A percentile compares a stretch with the other conserved stretches of the same genome.
Conservation (phyloP, 2,888 invertebrate genomes). For the Campopleginae sp. region DNA sequence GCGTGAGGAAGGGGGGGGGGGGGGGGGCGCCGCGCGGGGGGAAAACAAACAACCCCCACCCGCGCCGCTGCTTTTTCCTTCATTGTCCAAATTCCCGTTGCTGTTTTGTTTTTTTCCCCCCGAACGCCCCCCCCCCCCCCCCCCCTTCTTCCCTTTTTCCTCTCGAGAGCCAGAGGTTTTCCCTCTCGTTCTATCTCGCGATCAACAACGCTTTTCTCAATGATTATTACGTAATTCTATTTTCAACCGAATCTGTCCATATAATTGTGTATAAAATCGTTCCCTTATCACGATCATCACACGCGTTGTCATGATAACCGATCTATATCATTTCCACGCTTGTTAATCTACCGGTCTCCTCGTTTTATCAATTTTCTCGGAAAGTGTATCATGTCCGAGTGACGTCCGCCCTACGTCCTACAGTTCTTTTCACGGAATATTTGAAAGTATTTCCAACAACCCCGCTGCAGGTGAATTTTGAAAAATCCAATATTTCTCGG, state of each 20-base stretch:
- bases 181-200: too few species aligned
- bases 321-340: not conserved
- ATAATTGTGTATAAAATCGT: not conserved
- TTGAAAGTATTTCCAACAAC: not conserved
- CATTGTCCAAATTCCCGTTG: too few species aligned
- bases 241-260: not conserved
- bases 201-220: not conserved
- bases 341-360: not conserved
- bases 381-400: not conserved
- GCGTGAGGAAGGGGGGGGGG: too few species aligned
- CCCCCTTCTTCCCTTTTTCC: too few species aligned
- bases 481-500: not conserved
- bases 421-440: too few species aligned
- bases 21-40: too few species aligned
- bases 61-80: too few species aligned
- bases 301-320: not conserved
- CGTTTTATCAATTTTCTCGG: not conserved
- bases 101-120: too few species aligned
- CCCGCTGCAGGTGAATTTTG: not conserved
- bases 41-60: too few species aligned
- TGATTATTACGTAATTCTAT: not conserved
- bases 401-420: not conserved
- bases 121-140: too few species aligned
- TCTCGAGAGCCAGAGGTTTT: too few species aligned
- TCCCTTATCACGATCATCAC: slow-evolving; percentile 1